Conservation (phyloP, 2,797 vertebrate genomes). For the Otus scops region DNA sequence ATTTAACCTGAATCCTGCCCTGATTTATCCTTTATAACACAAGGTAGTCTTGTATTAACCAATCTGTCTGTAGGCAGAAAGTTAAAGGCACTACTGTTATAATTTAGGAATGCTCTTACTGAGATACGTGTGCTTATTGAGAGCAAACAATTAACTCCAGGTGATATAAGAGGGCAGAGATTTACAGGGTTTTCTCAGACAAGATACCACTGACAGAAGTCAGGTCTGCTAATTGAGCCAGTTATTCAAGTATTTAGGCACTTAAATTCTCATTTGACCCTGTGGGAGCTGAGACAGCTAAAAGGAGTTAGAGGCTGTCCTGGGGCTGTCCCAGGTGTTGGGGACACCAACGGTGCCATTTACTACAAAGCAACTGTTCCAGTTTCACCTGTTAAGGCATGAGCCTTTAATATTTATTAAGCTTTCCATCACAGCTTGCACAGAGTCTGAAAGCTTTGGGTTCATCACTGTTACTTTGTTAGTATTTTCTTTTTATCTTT, state of each 20-base stretch:
- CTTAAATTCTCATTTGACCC: neutral
- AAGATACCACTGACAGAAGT: neutral
- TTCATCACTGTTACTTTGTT: neutral
- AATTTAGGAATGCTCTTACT: neutral
- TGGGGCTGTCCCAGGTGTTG: neutral
- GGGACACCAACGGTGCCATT: neutral
- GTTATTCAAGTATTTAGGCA: neutral
- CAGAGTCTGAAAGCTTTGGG: neutral
- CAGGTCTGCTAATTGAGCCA: neutral
- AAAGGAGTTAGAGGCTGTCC: neutral
- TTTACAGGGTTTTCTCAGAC: neutral
- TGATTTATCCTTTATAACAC: neutral
- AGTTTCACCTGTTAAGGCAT: neutral
- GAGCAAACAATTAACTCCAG: neutral
- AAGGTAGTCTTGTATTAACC: neutral
- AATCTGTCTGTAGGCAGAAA: neutral
- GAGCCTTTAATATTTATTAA: neutral
- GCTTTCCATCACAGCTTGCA: neutral
- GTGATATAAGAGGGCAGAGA: neutral
- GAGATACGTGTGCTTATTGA: neutral
- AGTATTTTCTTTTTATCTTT: neutral
- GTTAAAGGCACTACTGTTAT: neutral
- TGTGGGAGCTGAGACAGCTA: neutral
- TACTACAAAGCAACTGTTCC: neutral
- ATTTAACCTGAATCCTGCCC: slow-evolving; percentile 32